These are phyloP conservation scores for Podilymbus podiceps DNA, from an alignment of 2,113 vertebrate species.

Conservation along the genomic window DNA sequence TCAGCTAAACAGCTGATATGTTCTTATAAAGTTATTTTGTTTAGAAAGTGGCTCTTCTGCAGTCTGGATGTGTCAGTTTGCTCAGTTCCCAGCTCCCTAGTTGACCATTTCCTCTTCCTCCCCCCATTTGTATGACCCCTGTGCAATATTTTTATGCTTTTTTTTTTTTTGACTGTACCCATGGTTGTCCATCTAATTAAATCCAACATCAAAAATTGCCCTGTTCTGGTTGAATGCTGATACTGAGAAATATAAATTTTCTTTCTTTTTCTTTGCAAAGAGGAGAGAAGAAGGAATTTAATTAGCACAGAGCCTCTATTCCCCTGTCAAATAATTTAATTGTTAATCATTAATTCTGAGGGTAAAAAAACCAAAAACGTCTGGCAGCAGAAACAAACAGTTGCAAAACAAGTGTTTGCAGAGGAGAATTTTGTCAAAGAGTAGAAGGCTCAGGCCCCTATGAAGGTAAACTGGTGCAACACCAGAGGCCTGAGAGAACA, in stretches of 20 bases:
- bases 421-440: not conserved
- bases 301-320: constrained; percentile 6
- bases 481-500: not conserved
- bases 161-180: not conserved
- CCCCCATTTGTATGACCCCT: not conserved
- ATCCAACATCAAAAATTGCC: not conserved
- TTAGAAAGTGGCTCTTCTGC: not conserved
- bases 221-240: constrained; percentile 7
- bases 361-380: not conserved
- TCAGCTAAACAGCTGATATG: not conserved
- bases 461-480: not conserved
- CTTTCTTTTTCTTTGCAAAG: not conserved
- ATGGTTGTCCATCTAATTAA: constrained; percentile 12
- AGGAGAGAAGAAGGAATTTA: constrained; percentile 18
- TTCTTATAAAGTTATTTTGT: not conserved
- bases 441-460: not conserved
- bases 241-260: not conserved
- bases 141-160: not conserved
- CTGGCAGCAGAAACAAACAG: constrained; percentile 4
- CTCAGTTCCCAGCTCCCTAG: not conserved
- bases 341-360: constrained; percentile 53
- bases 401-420: not conserved
- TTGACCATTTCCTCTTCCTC: not conserved
- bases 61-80: not conserved
- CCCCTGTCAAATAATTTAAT: constrained; percentile 36